Base-by-base conservation (phyloP, 1,140 invertebrate species). In the Coelopa frigida region DNA sequence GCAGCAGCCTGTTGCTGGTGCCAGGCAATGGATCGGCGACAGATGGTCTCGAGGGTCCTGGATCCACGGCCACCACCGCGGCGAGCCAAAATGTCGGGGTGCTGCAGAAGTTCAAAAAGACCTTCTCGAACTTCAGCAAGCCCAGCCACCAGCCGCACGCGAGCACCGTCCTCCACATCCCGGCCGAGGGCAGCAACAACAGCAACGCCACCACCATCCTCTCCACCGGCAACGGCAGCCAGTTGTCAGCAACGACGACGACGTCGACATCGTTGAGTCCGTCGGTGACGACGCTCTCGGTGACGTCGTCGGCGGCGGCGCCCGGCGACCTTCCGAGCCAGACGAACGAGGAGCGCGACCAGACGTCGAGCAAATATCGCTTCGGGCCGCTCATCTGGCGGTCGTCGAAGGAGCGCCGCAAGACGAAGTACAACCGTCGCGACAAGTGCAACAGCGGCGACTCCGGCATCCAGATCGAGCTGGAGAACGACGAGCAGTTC, bases 361-460 rank as follows among this genome's bases (percentile, higher is more conserved):
- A 22, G 35, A 53, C 41, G 36, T 54, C 53, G 2, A 48, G 49
- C 5, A 63, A 55, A 46, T 68, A 68, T 52, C 56, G 82, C 48
- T 82, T 85, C 57, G 83, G 82, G 2, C 79, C 81, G 23, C 72
- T 83, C 14, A 78, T 83, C 29, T 84, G 82, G 81, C 75, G 82
- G 31, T 77, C 78, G 5, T 84, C 81, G 50, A 83, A 83, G 59
- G 82, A 84, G 56, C 72, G 79, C 27, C 82, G 82, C 54, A 81
- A 81, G 56, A 81, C 77, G 32, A 84, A 83, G 63, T 80, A 80
- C 20, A 78, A 79, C 23, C 72, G 82, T 42, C 80, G 75, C 53
- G 78, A 81, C 41, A 85, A 85, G 64, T 85, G 83, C 61, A 83
- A 83, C 65, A 84, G 81, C 53, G 83, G 82, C 10, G 83, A 86